phyloP scores from a whole-genome alignment of 2,888 invertebrate genomes.

The Aromia moschata region DNA sequence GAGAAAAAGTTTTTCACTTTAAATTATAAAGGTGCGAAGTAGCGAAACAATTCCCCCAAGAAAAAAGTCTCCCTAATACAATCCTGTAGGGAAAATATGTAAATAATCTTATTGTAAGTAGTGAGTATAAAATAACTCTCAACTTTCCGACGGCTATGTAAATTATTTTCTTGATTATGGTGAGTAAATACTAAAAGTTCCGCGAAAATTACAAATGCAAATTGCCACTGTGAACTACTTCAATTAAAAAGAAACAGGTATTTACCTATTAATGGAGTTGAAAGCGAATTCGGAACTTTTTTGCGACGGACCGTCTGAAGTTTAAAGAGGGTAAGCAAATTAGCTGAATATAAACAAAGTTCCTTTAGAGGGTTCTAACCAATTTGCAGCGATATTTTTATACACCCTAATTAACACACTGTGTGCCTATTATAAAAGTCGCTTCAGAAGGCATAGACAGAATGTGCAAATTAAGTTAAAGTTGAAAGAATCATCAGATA shows the following conservation, averaged over 20 bases:
- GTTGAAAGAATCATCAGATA: no score
- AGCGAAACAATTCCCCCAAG: slow-evolving; percentile 26
- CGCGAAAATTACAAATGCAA: slow-evolving; percentile 44
- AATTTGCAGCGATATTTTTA: background rate
- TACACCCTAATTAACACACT: background rate
- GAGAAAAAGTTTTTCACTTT: slow-evolving; percentile 29
- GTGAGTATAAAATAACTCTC: slow-evolving; percentile 40
- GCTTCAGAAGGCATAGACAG: no score
- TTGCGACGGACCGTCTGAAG: background rate
- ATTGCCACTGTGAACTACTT: slow-evolving; percentile 40
- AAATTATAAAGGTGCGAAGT: slow-evolving; percentile 30
- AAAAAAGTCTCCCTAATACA: slow-evolving; percentile 32
- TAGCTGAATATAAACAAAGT: slow-evolving; percentile 1
- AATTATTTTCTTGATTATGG: slow-evolving; percentile 43
- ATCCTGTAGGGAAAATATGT: slow-evolving; percentile 40
- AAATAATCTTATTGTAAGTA: slow-evolving; percentile 45
- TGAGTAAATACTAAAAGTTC: slow-evolving; percentile 46
- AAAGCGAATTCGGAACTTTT: slow-evolving; percentile 31
- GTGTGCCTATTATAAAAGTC: no score
- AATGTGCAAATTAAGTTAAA: no score
- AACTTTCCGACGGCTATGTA: slow-evolving; percentile 43
- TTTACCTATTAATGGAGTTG: slow-evolving; percentile 36
- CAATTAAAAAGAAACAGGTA: slow-evolving; percentile 28
- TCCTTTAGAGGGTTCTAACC: background rate
- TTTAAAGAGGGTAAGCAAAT: slow-evolving; percentile 10